Evolutionary conservation across 1,140 invertebrate genomes (phyloP), one percentile per base, ranked within the genome.

Genomic region (Cydia splendana): DNA sequence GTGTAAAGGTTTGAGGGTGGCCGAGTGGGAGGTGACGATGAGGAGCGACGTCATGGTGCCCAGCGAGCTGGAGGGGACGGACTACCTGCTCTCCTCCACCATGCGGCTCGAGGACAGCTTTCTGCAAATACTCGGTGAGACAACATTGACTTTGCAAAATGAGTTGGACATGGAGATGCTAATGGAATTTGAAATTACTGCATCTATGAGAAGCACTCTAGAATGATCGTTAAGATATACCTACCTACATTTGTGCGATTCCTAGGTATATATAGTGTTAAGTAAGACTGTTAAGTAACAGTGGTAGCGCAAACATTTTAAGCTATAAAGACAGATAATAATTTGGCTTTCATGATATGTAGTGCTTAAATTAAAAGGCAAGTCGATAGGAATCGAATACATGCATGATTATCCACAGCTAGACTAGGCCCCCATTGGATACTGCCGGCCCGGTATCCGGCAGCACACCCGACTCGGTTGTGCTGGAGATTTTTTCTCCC

Each of bases 41-140:
- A 86, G 92, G 80, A 93, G 92, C 87, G 93, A 94, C 85, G 86
- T 93, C 78, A 84, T 94, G 84, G 85, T 88, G 76, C 92, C 93
- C 7, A 93, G 93, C 77, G 94, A 95, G 87, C 85, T 95, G 82
- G 94, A 95, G 85, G 94, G 94, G 76, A 94, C 94, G 0, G 94
- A 95, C 82, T 95, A 94, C 86, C 89, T 95, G 69, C 91, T 95
- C n/a, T 94, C 94, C 71, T 94, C 94, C 67, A 94, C 94, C 4
- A 94, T 95, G 83, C 88, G 94, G 79, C 79, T 95, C 48, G 94
- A 95, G 75, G 94, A 95, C 77, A 94, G 92, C 80, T 94, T 94
- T 89, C 92, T 95, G 77, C 94, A 94, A 84, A 94, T 94, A 79
- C 88, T 95, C 4, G 94, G 94, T 95, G 80, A 94, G 94, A 71